Evolutionary conservation across 2,888 invertebrate species (phyloP), one percentile per base, ranked within the genome.

Genomic region (Tipula vernalis): DNA sequence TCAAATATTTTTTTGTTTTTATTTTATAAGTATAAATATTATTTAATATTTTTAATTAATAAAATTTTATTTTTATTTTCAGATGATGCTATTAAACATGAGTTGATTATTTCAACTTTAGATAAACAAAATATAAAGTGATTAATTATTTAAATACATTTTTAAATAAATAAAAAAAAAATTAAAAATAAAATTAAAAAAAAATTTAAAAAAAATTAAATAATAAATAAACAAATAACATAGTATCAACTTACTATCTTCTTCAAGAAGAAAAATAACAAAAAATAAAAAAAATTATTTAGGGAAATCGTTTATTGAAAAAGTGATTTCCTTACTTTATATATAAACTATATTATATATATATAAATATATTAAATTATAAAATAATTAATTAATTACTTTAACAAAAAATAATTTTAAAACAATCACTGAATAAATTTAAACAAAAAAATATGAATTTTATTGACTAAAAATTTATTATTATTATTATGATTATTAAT

Each of bases 81-180:
- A 87, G 87, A 87, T 87, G 86, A 87, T 86, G 85, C 86, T 87
- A 84, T 87, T 71, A 87, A 86, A 86, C 86, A 57, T 86, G 86
- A 87, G 42, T 85, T 87, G 86, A 87, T 86, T 84, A 39, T 85
- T 83, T 86, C 86, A 87, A 85, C 85, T 85, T 84, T 84, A 84
- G 84, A 84, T 84, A 84, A 84, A 84, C 84, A 84, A 84, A 84
- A 84, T 84, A 84, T 84, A 84, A 84, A 84, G 84, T 84, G 84
- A 87, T 85, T 87, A 71, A 71, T 87, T 87, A 86, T 87, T 83
- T 86, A 86, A 71, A 86, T 86, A 86, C 44, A 86, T 41, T 71
- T 71, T 71, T 71, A 71, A 71, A 71, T 71, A 71, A 71, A 71
- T 84, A 84, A 84, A 36, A 84, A 85, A 84, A 71, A 71, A 51